Evolutionary conservation across 2,113 vertebrate species (phyloP).

Genomic region (Pleuronectes platessa): DNA sequence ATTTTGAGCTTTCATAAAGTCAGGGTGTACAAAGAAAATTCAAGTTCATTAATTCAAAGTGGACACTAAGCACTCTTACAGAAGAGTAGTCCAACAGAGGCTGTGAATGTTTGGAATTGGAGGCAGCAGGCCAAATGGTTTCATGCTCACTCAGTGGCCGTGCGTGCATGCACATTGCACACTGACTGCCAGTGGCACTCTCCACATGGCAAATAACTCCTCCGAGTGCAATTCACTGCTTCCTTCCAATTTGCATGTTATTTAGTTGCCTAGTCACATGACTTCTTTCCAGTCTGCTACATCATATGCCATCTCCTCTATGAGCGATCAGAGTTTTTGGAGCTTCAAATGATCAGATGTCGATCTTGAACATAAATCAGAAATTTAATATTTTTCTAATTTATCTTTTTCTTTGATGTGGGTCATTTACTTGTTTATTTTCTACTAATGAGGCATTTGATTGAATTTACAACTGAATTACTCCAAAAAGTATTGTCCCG

Average conservation of each 20-base stretch:
- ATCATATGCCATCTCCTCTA: conserved; percentile 35
- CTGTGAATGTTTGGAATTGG: conserved; percentile 68
- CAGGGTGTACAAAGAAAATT: conserved; percentile 63
- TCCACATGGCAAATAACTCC: conserved; percentile 65
- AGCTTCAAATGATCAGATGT: conserved; percentile 17
- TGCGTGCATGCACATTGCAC: conserved; percentile 47
- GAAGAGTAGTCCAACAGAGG: conserved; percentile 54
- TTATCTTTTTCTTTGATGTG: conserved; percentile 18
- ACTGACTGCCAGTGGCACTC: conserved; percentile 60
- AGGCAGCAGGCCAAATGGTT: conserved; percentile 75
- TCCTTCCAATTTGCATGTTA: conserved; percentile 67
- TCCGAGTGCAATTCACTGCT: conserved; percentile 65
- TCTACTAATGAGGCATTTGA: conserved; percentile 43
- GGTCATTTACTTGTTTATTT: conserved; percentile 40
- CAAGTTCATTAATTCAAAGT: conserved; percentile 70
- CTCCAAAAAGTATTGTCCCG: conserved; percentile 6
- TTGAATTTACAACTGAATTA: conserved; percentile 46
- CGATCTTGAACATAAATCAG: conserved; percentile 22
- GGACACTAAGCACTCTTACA: conserved; percentile 64
- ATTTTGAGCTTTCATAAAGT: conserved; percentile 52
- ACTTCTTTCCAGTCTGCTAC: conserved; percentile 40
- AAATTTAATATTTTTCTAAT: neutral
- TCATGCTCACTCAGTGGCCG: conserved; percentile 61
- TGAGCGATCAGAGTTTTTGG: conserved; percentile 12
- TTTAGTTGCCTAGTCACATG: conserved; percentile 51